Evolutionary conservation across 2,113 vertebrate species (phyloP).

Genomic region (Ageneiosus marmoratus): DNA sequence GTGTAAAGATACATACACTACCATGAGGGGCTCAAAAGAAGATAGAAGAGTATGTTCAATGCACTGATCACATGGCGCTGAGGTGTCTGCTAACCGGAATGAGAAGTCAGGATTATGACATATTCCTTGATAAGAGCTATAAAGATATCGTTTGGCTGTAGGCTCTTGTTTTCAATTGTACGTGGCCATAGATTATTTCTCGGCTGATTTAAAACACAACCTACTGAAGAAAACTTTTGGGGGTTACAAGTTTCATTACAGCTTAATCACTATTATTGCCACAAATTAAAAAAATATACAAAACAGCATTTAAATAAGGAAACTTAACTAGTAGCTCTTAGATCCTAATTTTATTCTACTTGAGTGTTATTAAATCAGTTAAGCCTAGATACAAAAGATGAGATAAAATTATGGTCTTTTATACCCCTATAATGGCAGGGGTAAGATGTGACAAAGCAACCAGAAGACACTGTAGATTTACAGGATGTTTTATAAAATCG

Average conservation of each 20-base stretch:
- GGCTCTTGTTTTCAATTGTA: slow-evolving; percentile 11
- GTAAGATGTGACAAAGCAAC: background rate
- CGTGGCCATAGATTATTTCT: background rate
- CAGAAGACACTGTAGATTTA: background rate
- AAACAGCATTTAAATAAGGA: background rate
- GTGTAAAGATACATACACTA: background rate
- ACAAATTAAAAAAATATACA: background rate
- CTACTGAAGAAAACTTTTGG: background rate
- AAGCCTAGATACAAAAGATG: background rate
- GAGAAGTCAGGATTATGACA: background rate
- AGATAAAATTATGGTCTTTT: background rate
- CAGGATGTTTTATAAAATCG: background rate
- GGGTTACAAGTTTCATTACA: background rate
- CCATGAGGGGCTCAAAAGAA: background rate
- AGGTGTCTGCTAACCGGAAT: background rate
- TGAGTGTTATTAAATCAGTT: background rate
- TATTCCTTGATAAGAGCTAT: background rate
- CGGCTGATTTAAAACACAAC: background rate
- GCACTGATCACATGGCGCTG: background rate
- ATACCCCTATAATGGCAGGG: background rate
- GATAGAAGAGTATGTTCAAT: background rate
- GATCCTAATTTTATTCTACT: background rate
- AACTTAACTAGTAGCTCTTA: background rate
- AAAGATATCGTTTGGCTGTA: background rate
- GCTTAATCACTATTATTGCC: background rate